Evolutionary conservation across 2,888 invertebrate genomes (phyloP), one percentile per base, ranked within the genome.

Genomic region (Thereva nobilitata): DNA sequence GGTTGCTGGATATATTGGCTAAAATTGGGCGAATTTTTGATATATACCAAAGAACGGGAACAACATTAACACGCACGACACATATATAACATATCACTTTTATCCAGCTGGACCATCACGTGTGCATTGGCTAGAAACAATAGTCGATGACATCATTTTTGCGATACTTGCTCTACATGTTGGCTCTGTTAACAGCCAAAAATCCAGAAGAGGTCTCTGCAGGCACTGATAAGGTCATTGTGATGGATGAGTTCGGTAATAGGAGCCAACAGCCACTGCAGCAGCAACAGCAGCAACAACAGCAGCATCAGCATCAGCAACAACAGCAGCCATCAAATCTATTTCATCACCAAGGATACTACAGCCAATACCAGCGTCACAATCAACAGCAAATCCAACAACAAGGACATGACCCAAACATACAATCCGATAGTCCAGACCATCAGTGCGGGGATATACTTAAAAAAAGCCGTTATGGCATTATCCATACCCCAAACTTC

Each of bases 401-500:
- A 5, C 37, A 54, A 37, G 50, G 45, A 34, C 38, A 50, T n/a
- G 59, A 65, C 12, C 40, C 52, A 37, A 52, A 47, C 34, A 52
- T 50, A 40, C 56, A 61, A 37, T 49, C 49, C 47, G 56, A 56
- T 34, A 35, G 44, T 6, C 10, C 9, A 5, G 57, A 41, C 35
- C 35, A 78, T 68, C 77, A 79, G 50, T 92, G 92, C 75, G 90
- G 91, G 2, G 89, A 89, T 8, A 83, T 84, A 23, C 80, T 89
- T 54, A 86, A 85, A 52, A 85, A 84, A 5, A 83, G 86, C 4
- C 49, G 23, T 23, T 84, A 86, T 53, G 93, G 94, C 45, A 81
- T 88, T 64, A 87, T 95, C 56, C 87, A 89, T 70, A 93, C 93
- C 9, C 94, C 95, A 0, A 88, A 89, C 77, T 95, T 95, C 77